Conservation (phyloP, 2,888 invertebrate genomes). For the Elysia crispata region DNA sequence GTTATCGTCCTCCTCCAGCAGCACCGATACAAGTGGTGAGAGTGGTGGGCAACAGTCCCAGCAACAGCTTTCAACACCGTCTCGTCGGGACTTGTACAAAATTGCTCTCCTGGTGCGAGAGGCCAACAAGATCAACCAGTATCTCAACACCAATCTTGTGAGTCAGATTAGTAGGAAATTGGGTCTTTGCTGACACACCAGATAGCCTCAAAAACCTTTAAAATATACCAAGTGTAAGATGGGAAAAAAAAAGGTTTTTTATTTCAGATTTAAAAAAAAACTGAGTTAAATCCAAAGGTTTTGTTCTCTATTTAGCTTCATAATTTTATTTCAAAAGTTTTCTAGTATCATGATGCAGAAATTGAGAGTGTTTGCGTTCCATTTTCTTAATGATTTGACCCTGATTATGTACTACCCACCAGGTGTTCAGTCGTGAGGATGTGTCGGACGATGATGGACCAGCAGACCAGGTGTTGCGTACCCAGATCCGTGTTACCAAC, state of each 20-base stretch:
- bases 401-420: conserved; percentile 6
- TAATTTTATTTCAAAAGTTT: too few relatives aligned
- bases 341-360: too few relatives aligned
- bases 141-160: conserved; percentile 65
- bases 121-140: conserved; percentile 75
- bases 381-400: background rate
- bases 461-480: conserved; percentile 47
- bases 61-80: conserved; percentile 26
- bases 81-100: conserved; percentile 68
- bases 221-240: too few relatives aligned
- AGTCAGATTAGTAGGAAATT: background rate
- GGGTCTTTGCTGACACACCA: background rate
- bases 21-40: background rate
- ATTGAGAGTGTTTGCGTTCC: too few relatives aligned
- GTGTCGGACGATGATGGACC: conserved; percentile 43
- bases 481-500: conserved; percentile 71
- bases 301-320: too few relatives aligned
- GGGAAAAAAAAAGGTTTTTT: too few relatives aligned
- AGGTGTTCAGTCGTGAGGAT: conserved; percentile 70
- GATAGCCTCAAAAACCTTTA: too few relatives aligned
- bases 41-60: background rate
- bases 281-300: too few relatives aligned
- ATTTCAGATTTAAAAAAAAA: too few relatives aligned
- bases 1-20: background rate
- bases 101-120: conserved; percentile 71